Evolutionary conservation across 2,797 vertebrate species (phyloP).

Genomic region (Gila robusta): DNA sequence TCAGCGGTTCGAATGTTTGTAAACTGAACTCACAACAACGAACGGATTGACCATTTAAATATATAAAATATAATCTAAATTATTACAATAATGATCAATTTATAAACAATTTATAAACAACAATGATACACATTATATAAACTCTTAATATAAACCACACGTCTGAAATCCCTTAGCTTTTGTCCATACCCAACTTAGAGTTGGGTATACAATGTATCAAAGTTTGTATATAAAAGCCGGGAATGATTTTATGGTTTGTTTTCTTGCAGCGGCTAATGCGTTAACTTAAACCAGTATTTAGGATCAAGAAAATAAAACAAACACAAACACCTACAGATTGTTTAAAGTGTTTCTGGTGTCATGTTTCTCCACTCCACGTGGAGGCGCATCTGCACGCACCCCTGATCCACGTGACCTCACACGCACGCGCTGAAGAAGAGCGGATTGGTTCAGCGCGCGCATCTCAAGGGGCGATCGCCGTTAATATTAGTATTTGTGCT

Average conservation of each 20-base stretch:
- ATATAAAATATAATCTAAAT: not conserved
- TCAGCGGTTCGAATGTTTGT: slow-evolving; percentile 34
- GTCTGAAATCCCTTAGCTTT: too few species aligned
- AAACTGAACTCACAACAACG: not conserved
- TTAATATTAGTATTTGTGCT: not conserved
- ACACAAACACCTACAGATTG: not conserved
- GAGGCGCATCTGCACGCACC: not conserved
- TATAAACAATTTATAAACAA: too few species aligned
- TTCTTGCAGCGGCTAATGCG: not conserved
- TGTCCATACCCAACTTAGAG: not conserved
- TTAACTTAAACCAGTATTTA: not conserved
- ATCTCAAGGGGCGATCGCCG: not conserved
- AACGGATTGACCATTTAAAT: not conserved
- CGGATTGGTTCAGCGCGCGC: not conserved
- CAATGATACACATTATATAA: not conserved
- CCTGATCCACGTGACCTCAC: not conserved
- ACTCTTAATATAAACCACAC: not conserved
- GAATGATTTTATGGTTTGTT: not conserved
- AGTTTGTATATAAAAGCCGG: not conserved
- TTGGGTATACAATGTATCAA: too few species aligned
- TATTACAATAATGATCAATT: too few species aligned
- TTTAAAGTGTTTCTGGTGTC: not conserved
- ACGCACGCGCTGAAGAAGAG: not conserved
- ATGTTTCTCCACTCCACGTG: not conserved
- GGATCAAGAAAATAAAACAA: not conserved